Evolutionary conservation across 2,888 invertebrate species (phyloP), one percentile per base, ranked within the genome.

Genomic region (Ramazzottius varieornatus): DNA sequence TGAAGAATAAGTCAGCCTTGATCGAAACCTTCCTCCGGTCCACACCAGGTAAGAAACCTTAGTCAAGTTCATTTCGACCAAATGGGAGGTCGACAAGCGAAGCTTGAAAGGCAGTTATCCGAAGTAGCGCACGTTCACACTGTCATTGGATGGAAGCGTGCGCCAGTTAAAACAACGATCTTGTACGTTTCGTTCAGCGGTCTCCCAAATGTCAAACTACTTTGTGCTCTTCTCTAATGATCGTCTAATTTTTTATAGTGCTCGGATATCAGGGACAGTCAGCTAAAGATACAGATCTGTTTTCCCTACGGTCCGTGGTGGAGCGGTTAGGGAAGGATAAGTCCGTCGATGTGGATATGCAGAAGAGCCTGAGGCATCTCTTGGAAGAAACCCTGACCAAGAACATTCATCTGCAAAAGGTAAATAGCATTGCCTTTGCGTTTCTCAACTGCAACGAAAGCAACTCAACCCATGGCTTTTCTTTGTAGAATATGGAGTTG

Each of bases 321-420:
- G 54, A 54, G 4, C 54, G 54, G 4, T 4, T 54, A 54, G 54
- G 54, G 24, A 13, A 29, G 29, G 54, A 54, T 16, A 54, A 54
- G 29, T n/a, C 54, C 4, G 24, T 24, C 4, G 54, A 54, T 54
- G 4, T 71, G 46, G 75, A 75, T 13, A 75, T 73, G 71, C 75
- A 76, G 70, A 70, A 71, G 64, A 76, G 75, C 66, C 71, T 79
- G 67, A 78, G 79, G 69, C 71, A 74, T 46, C 76, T 79, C 74
- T 70, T 80, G 33, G 79, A 79, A 69, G 80, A 80, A 70, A 79
- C 78, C 1, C 73, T 80, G 8, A 78, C 78, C 32, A 79, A 79
- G 69, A 80, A 80, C 71, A 78, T 80, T 78, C 76, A 78, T 70
- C 71, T 80, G 65, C 78, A 80, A 70, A 72, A 76, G 72, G 75